Percentiles rank a stretch among this genome's conserved stretches.
These are phyloP conservation scores for Mustela lutreola DNA, from an alignment of 2,113 vertebrate species.

Conservation along the genomic window DNA sequence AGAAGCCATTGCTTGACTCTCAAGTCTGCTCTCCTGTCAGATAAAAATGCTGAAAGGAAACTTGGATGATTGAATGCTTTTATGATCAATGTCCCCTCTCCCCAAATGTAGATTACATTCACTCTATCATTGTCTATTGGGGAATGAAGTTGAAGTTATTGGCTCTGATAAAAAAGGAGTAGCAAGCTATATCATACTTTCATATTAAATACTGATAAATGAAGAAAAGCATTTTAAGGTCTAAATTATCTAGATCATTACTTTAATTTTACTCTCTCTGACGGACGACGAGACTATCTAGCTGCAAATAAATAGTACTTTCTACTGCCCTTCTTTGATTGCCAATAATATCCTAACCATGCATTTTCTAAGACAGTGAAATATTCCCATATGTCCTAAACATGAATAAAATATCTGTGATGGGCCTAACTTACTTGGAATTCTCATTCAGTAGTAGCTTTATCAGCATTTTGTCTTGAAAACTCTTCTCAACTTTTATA, in stretches of 20 bases:
- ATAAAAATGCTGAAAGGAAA: slow-evolving; percentile 73
- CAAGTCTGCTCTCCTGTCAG: slow-evolving; percentile 63
- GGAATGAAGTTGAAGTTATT: slow-evolving; percentile 67
- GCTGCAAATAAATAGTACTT: background rate
- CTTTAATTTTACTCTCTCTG: slow-evolving; percentile 65
- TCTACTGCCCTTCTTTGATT: slow-evolving; percentile 5
- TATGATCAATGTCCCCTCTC: slow-evolving; percentile 75
- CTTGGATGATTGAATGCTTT: slow-evolving; percentile 69
- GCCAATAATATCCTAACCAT: background rate
- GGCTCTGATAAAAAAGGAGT: slow-evolving; percentile 54
- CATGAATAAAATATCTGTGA: slow-evolving; percentile 67
- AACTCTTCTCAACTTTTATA: slow-evolving; percentile 42
- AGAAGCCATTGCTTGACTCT: slow-evolving; percentile 64
- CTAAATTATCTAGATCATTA: slow-evolving; percentile 68
- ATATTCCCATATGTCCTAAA: slow-evolving; percentile 1
- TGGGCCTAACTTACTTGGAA: slow-evolving; percentile 33
- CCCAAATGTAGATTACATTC: slow-evolving; percentile 68
- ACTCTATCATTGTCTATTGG: slow-evolving; percentile 72
- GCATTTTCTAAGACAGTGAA: slow-evolving; percentile 56
- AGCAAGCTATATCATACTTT: slow-evolving; percentile 43
- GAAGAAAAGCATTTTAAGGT: slow-evolving; percentile 49
- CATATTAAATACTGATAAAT: slow-evolving; percentile 77
- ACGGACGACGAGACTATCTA: background rate
- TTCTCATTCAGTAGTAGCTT: slow-evolving; percentile 53
- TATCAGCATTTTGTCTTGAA: slow-evolving; percentile 63